These are phyloP conservation scores for Tadarida brasiliensis DNA, from an alignment of 2,797 vertebrate genomes.

Conservation along the genomic window DNA sequence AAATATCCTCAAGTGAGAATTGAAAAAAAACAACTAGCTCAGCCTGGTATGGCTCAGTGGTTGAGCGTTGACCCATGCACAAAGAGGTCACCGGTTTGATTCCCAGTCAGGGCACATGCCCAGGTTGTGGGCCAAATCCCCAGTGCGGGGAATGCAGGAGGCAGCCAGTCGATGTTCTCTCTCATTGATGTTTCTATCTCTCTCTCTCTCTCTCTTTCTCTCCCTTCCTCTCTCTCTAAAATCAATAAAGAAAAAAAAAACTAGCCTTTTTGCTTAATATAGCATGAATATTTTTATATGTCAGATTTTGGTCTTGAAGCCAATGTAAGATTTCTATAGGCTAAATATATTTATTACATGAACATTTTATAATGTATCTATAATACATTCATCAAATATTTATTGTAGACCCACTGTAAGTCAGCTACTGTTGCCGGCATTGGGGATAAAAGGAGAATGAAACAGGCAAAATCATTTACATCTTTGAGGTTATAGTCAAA, in stretches of 20 bases:
- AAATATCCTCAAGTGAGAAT: too few species aligned
- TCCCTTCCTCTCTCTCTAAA: too few species aligned
- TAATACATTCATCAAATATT: not conserved
- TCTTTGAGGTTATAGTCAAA: not conserved
- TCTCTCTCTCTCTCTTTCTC: too few species aligned
- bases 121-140: too few species aligned
- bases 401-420: not conserved
- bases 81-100: too few species aligned
- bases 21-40: too few species aligned
- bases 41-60: too few species aligned
- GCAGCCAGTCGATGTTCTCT: too few species aligned
- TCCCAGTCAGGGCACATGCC: too few species aligned
- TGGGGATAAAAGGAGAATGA: slow-evolving; percentile 1
- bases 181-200: too few species aligned
- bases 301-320: slow-evolving; percentile 1
- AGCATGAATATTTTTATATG: not conserved
- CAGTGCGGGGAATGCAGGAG: too few species aligned
- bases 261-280: not conserved
- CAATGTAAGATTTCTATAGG: not conserved
- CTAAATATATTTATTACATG: slow-evolving; percentile 10
- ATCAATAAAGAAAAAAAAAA: not conserved
- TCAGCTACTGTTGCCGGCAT: not conserved
- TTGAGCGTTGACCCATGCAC: too few species aligned
- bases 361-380: slow-evolving; percentile 18
- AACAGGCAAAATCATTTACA: not conserved